Conservation (phyloP, 2,888 invertebrate genomes). For the Drosophila subsilvestris region DNA sequence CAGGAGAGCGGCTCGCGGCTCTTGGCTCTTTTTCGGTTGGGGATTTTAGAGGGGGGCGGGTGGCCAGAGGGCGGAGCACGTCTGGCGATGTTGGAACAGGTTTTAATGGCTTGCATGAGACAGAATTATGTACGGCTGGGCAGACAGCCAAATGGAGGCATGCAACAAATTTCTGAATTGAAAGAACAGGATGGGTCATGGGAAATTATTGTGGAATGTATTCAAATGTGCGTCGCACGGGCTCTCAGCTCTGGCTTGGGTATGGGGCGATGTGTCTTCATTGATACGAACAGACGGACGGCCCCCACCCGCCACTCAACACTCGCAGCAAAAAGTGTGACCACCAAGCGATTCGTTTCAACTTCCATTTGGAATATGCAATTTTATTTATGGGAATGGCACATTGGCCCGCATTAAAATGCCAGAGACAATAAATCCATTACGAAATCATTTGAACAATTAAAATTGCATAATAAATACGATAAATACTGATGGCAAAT, state of each 20-base stretch:
- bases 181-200: slow-evolving; percentile 34
- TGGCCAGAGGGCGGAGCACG: slow-evolving; percentile 14
- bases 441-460: slow-evolving; percentile 75
- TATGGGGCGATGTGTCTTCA: background rate
- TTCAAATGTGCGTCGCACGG: background rate
- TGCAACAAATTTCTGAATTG: slow-evolving; percentile 31
- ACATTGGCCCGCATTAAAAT: slow-evolving; percentile 63
- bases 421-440: slow-evolving; percentile 73
- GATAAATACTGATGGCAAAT: slow-evolving; percentile 74
- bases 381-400: too few relatives aligned
- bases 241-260: background rate
- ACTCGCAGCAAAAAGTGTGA: background rate
- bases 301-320: too few relatives aligned
- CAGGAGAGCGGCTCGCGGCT: slow-evolving; percentile 4
- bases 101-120: slow-evolving; percentile 58
- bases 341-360: slow-evolving; percentile 25
- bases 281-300: slow-evolving; percentile 1
- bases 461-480: slow-evolving; percentile 78
- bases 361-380: slow-evolving; percentile 12
- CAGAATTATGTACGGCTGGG: slow-evolving; percentile 56
- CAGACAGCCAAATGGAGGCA: slow-evolving; percentile 52
- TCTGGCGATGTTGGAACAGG: slow-evolving; percentile 54
- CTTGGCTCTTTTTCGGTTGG: slow-evolving; percentile 11
- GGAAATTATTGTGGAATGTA: slow-evolving; percentile 23
- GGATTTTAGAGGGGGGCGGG: background rate